Percentiles rank a stretch among this genome's conserved stretches.
phyloP scores from a whole-genome alignment of 2,113 vertebrate species.

The Dicerorhinus sumatrensis region DNA sequence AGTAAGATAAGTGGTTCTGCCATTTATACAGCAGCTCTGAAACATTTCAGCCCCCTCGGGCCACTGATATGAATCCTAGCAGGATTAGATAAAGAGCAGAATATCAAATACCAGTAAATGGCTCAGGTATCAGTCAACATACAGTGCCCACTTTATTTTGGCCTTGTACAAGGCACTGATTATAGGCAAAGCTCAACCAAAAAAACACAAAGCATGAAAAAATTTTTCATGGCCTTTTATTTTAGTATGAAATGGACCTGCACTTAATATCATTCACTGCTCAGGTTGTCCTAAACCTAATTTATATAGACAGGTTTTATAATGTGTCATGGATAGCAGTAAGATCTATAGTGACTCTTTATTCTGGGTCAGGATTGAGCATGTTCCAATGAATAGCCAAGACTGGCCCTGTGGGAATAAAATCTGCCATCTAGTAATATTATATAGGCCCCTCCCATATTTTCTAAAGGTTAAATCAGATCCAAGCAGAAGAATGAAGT shows the following conservation, averaged over 20 bases:
- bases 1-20: conserved; percentile 51
- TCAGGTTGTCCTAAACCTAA: conserved; percentile 33
- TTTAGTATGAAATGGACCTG: conserved; percentile 42
- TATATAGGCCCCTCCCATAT: not conserved
- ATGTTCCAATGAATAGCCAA: conserved; percentile 28
- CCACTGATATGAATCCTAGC: not conserved
- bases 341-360: conserved; percentile 25
- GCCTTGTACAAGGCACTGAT: not conserved
- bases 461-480: conserved; percentile 58
- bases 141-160: not conserved
- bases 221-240: not conserved
- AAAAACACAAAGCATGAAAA: conserved; percentile 20
- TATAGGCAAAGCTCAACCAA: not conserved
- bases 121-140: not conserved
- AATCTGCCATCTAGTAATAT: not conserved
- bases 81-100: conserved; percentile 51
- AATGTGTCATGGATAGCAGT: not conserved
- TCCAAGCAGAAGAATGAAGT: conserved; percentile 11
- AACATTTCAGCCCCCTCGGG: not conserved
- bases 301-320: conserved; percentile 51
- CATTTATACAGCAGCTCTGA: conserved; percentile 59
- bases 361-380: not conserved
- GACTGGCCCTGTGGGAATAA: conserved; percentile 16
- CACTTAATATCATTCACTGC: not conserved
- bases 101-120: conserved; percentile 14